Evolutionary conservation across 2,888 invertebrate genomes (phyloP).

Genomic region (Rhorus exstirpatorius): DNA sequence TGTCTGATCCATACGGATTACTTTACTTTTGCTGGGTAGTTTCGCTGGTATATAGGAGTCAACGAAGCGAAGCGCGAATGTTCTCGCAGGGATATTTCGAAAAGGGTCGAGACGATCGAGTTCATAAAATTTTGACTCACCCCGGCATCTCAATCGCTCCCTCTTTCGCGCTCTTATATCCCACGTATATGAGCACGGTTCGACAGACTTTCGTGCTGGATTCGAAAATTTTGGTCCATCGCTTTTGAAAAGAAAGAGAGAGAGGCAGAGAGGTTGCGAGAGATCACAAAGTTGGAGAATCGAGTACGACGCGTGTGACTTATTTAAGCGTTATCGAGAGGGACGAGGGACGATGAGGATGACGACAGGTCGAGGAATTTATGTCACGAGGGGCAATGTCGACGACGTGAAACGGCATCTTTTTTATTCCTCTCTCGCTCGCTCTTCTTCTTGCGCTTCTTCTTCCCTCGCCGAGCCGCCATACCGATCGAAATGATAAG

Average conservation of each 20-base stretch:
- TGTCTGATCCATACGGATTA: constrained; percentile 50
- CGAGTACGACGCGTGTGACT: constrained; percentile 36
- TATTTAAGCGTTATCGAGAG: constrained; percentile 53
- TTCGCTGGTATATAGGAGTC: constrained; percentile 55
- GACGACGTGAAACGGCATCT: constrained; percentile 27
- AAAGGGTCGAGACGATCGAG: constrained; percentile 56
- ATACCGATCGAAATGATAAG: constrained; percentile 78
- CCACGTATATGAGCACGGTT: background rate
- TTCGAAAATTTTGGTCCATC: constrained; percentile 32
- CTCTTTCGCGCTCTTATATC: background rate
- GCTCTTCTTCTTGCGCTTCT: background rate
- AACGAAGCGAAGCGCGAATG: constrained; percentile 74
- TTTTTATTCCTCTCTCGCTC: background rate
- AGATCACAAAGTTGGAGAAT: constrained; percentile 38
- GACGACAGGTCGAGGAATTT: constrained; percentile 56
- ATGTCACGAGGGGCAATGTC: constrained; percentile 41
- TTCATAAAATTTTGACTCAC: constrained; percentile 66
- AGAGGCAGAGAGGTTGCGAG: too few relatives aligned
- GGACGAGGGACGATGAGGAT: constrained; percentile 24
- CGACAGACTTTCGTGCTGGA: background rate
- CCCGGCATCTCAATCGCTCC: background rate
- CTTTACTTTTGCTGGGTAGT: constrained; percentile 45
- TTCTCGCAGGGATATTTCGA: constrained; percentile 73
- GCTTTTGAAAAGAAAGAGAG: background rate
- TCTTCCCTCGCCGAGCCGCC: constrained; percentile 44